Evolutionary conservation across 2,888 invertebrate genomes (phyloP), one percentile per base, ranked within the genome.

Genomic region (Clunio marinus): DNA sequence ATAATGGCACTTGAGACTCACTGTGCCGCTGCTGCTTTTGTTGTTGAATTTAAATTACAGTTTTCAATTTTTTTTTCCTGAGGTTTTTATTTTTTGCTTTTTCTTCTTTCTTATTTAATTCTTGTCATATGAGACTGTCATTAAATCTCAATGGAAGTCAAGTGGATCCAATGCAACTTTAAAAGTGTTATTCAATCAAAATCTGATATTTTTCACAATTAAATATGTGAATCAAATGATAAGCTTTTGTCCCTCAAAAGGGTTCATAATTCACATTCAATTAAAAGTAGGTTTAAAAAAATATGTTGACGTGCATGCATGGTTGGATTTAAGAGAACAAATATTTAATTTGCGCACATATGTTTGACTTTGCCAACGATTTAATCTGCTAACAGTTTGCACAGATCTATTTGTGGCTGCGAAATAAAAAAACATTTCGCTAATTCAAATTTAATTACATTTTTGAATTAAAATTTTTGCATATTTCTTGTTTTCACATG

Each of bases 1-100:
- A 46, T 63, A 46, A 63, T 63, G 63, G n/a, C 63, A 63, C 63
- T 63, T 20, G 28, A 63, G 37, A 51, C 20, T 20, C 51, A 17
- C 15, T 41, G 10, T 41, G 41, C 41, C 10, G 41, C 15, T 41
- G 41, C 41, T 41, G 41, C 41, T 41, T 15, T 41, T 41, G 41
- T 41, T 41, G 41, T 41, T 41, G 41, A 41, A 32, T 51, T 51
- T 51, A 51, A 51, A 20, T 51, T 22, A 51, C n/a, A n/a, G n/a
- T n/a, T n/a, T n/a, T n/a, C n/a, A 51, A 20, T 17, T 17, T 8
- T 51, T 22, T 51, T 51, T 51, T n/a, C 17, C 51, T 22, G 22
- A 51, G 22, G 22, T 51, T 51, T 45, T 10, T 4, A 32, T 7
- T 4, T 7, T 45, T 45, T 15, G 15, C 7, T n/a, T 51, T 17